Conservation (phyloP, 2,888 invertebrate species). For the Atrina japonica region DNA sequence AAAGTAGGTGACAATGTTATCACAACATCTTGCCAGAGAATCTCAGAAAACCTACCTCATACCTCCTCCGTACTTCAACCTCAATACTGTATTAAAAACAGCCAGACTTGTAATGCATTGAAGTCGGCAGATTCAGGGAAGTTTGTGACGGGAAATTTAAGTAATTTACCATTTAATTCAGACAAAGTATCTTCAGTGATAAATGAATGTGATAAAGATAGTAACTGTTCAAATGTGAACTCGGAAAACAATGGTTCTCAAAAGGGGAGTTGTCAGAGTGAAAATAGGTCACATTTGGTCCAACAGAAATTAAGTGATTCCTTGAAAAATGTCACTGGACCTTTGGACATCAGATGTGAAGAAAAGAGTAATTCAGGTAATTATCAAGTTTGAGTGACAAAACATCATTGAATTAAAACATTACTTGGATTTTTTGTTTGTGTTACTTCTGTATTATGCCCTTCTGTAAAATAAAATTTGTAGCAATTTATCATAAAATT, state of each 20-base stretch:
- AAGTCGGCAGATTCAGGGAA: not conserved
- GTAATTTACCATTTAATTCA: not conserved
- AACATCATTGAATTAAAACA: not conserved
- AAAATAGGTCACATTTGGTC: not conserved
- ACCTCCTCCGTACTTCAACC: conserved; percentile 4
- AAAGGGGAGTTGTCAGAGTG: not conserved
- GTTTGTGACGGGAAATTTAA: not conserved
- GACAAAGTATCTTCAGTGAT: not conserved
- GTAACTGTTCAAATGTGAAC: not conserved
- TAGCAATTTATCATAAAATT: no score
- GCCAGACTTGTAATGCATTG: no score
- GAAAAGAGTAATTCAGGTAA: conserved; percentile 11
- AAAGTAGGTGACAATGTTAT: conserved; percentile 29
- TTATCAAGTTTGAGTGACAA: not conserved
- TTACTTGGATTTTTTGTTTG: no score
- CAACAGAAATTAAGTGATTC: conserved; percentile 3
- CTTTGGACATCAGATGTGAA: conserved; percentile 17
- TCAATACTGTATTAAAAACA: no score
- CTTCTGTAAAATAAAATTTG: no score
- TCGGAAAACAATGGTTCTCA: conserved; percentile 6
- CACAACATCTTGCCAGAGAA: not conserved
- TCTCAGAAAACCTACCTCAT: not conserved
- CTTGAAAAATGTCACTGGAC: conserved; percentile 21
- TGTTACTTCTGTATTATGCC: no score
- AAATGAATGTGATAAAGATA: conserved; percentile 6